These are phyloP conservation scores for Phrynocephalus guinanensis DNA, from an alignment of 2,797 vertebrate genomes.

Conservation along the genomic window DNA sequence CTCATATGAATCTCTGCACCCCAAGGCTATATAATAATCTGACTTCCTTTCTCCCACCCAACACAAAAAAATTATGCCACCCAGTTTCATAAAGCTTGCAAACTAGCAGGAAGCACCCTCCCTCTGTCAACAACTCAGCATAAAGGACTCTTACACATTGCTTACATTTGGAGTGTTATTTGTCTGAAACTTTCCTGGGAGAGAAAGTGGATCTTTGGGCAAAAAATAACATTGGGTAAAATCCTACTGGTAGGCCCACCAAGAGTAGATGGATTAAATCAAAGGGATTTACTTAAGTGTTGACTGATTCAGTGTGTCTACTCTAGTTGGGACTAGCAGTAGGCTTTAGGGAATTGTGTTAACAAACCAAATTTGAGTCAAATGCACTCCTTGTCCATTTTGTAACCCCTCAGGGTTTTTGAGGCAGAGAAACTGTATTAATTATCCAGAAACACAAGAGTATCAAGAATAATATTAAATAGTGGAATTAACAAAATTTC, in stretches of 20 bases:
- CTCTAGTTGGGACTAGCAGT: too few species aligned
- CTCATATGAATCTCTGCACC: constrained; percentile 12
- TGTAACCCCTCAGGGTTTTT: not conserved
- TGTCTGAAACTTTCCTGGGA: not conserved
- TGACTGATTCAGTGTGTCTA: too few species aligned
- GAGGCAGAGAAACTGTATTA: not conserved
- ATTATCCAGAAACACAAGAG: not conserved
- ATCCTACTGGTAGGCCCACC: too few species aligned
- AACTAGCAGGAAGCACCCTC: not conserved
- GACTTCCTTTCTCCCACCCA: not conserved
- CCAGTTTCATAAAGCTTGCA: constrained; percentile 7
- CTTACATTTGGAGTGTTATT: not conserved
- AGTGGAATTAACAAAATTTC: too few species aligned
- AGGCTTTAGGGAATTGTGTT: too few species aligned
- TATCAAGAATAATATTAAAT: not conserved
- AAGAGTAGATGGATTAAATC: too few species aligned
- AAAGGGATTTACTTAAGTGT: too few species aligned
- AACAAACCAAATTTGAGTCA: not conserved
- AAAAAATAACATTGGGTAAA: not conserved
- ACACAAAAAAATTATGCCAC: constrained; percentile 16
- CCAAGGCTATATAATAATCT: constrained; percentile 15
- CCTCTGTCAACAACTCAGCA: constrained; percentile 20
- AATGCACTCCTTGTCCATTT: not conserved
- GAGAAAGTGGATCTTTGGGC: not conserved
- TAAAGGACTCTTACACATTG: constrained; percentile 19